Evolutionary conservation across 2,113 vertebrate species (phyloP).

Genomic region (Engraulis encrasicolus): DNA sequence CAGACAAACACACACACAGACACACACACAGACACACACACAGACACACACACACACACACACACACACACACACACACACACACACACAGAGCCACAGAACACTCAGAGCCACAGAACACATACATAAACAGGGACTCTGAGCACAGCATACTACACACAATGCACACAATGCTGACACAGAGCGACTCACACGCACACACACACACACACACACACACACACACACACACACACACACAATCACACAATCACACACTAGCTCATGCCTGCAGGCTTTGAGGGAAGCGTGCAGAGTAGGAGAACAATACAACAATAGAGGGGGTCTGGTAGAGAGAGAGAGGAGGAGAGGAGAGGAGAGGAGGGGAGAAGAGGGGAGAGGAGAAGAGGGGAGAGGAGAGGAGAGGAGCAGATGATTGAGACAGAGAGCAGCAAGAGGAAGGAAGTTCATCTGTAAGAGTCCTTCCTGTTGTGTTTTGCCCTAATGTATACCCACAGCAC

Average conservation of each 20-base stretch:
- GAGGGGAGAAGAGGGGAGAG: neutral
- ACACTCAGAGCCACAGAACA: neutral
- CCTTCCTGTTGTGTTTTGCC: neutral
- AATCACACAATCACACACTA: too few species aligned
- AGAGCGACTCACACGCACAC: neutral
- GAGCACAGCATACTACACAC: too few species aligned
- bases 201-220: neutral
- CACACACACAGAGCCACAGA: neutral
- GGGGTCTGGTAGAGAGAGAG: too few species aligned
- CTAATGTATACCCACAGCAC: neutral
- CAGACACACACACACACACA: too few species aligned
- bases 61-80: neutral
- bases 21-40: neutral
- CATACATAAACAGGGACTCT: too few species aligned
- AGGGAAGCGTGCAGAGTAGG: neutral
- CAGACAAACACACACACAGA: neutral
- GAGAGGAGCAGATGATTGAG: neutral
- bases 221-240: neutral
- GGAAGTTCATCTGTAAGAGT: neutral
- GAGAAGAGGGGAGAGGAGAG: neutral
- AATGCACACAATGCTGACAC: too few species aligned
- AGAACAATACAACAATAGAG: neutral
- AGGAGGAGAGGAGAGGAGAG: neutral
- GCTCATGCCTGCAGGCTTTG: neutral
- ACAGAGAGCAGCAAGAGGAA: neutral